Evolutionary conservation across 2,113 vertebrate genomes (phyloP), one percentile per base, ranked within the genome.

Genomic region (Smithornis capensis): DNA sequence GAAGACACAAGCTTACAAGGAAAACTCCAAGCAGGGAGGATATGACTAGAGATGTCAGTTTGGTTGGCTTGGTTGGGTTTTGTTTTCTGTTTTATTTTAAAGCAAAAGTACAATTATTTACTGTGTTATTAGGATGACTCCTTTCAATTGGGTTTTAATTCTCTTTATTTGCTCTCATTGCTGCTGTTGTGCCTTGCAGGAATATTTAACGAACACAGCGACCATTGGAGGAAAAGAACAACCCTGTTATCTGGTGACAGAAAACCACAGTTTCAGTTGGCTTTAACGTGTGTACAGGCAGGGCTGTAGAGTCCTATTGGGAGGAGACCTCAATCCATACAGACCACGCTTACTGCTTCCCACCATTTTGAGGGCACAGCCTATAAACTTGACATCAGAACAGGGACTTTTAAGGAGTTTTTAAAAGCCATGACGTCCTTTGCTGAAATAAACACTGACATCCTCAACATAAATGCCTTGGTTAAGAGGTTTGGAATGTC

Each of bases 361-460:
- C 97, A 94, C 96, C 97, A 97, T 95, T 98, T 97, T 98, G 97
- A 97, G 97, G 97, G 97, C 98, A 98, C 97, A 97, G 97, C 96
- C 98, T 98, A 98, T 97, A 98, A 97, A 97, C 96, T 97, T 97
- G 97, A 97, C 97, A 97, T 98, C 97, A 97, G 91, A 97, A 98
- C 97, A 98, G 97, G 97, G 97, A 98, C 95, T 98, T 97, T 97
- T 97, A 97, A 97, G 97, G 96, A 98, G 97, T 95, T 97, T 98
- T 97, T 98, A 98, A 98, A 98, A 98, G 98, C 98, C 98, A 98
- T 98, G 98, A 97, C 98, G 98, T 98, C 98, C 98, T 98, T 98
- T 98, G 98, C 98, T 98, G 98, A 98, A 98, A 98, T 98, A 98
- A 98, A 98, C 98, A 98, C 96, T 98, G 98, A 98, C 98, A 98